Evolutionary conservation across 1,140 invertebrate genomes (phyloP), one percentile per base, ranked within the genome.

Genomic region (Papilio polyxenes): DNA sequence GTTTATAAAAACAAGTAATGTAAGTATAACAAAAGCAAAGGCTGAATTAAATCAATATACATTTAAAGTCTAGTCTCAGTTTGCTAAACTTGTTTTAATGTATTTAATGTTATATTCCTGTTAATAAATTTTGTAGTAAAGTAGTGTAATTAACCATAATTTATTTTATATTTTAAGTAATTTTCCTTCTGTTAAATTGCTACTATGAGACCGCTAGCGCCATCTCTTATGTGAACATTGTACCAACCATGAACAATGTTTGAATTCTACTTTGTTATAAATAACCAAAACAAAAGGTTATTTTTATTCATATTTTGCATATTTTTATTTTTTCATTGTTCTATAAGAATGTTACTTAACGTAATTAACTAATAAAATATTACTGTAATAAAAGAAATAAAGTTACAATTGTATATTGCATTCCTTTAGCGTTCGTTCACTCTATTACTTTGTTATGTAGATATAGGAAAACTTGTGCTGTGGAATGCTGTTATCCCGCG

Each of bases 401-500:
- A 65, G 13, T 40, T 72, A 72, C 31, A 69, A 37, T 69, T 31
- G 65, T 17, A 72, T 37, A 72, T 31, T 72, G 5, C 65, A 15
- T 40, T 17, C 31, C 65, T 37, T 40, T 15, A 72, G 65, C 5
- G 65, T 72, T 40, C 10, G 20, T 31, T 69, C 62, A 69, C 62
- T 69, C 23, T 69, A 69, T 31, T 49, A 80, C 49, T 23, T 69
- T 53, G 20, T 56, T 56, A 40, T 80, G 44, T 69, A 80, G 59
- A 80, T 83, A 80, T 77, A 31, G 80, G 83, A 86, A 56, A 79
- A 85, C 83, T 78, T 81, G 49, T 56, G 72, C 69, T 69, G 49
- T 84, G 87, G 87, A 88, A 88, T 88, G 87, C 84, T 84, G 85
- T 80, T 82, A 81, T 82, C 86, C 84, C 74, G 83, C 81, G 82